Evolutionary conservation across 2,888 invertebrate genomes (phyloP), one percentile per base, ranked within the genome.

Genomic region (Imbricaverruca yamaguchii): DNA sequence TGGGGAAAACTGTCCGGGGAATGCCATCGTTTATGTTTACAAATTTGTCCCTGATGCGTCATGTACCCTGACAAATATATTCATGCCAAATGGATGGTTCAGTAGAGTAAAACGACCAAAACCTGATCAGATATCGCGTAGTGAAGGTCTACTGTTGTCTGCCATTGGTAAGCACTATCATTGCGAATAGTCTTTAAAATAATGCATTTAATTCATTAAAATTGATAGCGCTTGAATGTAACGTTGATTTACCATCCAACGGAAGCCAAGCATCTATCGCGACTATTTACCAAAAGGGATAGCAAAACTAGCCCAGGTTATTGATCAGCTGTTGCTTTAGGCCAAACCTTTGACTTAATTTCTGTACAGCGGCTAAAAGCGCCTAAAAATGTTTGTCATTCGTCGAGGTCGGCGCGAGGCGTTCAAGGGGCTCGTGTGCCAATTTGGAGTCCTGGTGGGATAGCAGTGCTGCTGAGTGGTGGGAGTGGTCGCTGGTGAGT

Each of bases 301-400:
- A 25, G 39, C 25, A 15, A 25, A 23, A 15, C 13, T 39, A 69
- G 69, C 12, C 69, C 12, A 69, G 39, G 1, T 15, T 69, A 69
- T 69, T 39, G 69, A 69, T 69, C 69, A 69, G 69, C 67, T 67
- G 67, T 67, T 67, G 67, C 39, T 69, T 39, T 4, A 39, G 39
- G 39, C 39, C 39, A 39, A 39, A 39, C 39, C 39, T 39, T 39
- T 39, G 39, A 39, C 39, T 39, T 39, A 39, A 39, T 39, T 39
- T 39, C 39, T 39, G 39, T 39, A 39, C 39, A 39, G 39, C 39
- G 39, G 39, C 39, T 39, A 39, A 39, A 39, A 39, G 39, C 39
- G 39, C 39, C 39, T 39, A 39, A 1, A 39, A 39, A 39, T 39
- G 39, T 39, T 39, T 39, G 39, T 39, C 39, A 39, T 39, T 39